Evolutionary conservation across 2,888 invertebrate genomes (phyloP), one percentile per base, ranked within the genome.

Genomic region (Thelaira solivaga): DNA sequence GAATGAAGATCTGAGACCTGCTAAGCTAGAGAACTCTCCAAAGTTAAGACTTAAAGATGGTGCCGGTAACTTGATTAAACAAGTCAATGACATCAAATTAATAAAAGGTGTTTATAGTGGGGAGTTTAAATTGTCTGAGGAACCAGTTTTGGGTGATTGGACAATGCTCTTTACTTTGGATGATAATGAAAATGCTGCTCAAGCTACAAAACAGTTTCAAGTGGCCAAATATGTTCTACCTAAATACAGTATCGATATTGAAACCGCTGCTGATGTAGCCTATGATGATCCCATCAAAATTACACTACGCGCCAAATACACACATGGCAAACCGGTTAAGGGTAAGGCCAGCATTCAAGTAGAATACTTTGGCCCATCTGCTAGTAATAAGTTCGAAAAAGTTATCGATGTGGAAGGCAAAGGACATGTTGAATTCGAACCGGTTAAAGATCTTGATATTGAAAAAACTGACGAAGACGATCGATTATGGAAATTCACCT

Each of bases 101-200:
- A 92, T 91, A 6, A 91, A 92, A 80, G 96, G 96, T 18, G 93
- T 96, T 0, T 93, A 94, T 83, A 92, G 93, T 5, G 92, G 92
- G 2, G 94, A 95, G 83, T 87, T 97, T 39, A 91, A 92, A 69
- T 89, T 97, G 3, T 95, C 96, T 22, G 92, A 93, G 55, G 93
- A 93, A 80, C 96, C 96, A 0, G 94, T 95, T 18, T 90, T 96
- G 16, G 97, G 97, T 36, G 92, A 94, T 87, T 97, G 97, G 97
- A 94, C 92, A 76, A 94, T 97, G 82, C 92, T 94, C 81, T 92
- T 93, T 0, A 90, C 88, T 10, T n/a, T 49, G 34, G 83, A 81
- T 4, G 71, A 51, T 3, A 82, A 82, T 1, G 26, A 26, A 1
- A 20, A 78, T 4, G 81, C 81, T 16, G 59, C 59, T 0, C 85